Evolutionary conservation across 2,888 invertebrate species (phyloP), one percentile per base, ranked within the genome.

Genomic region (Tenthredo scrophulariae): DNA sequence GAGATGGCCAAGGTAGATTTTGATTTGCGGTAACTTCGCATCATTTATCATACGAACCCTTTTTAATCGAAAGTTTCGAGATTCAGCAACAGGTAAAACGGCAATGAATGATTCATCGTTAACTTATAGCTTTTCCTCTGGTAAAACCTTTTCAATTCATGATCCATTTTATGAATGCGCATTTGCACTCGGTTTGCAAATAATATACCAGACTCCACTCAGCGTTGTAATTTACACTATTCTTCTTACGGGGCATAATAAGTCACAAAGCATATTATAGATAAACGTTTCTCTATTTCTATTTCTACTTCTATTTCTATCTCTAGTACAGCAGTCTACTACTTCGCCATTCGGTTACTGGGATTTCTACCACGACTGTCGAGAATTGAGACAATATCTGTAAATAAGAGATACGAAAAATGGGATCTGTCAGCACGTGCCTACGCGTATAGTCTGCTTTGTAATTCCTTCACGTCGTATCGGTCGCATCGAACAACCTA

Each of bases 391-490:
- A 79, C 79, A 79, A 62, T 80, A 80, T 80, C 58, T 58, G 80
- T 62, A 80, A 80, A 80, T 80, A 80, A 62, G 62, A 80, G 40
- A 26, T 80, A 62, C 58, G 80, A 62, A 80, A 62, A 80, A 80
- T 80, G 62, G 62, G 80, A 62, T 80, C 80, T 80, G 80, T 80
- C 80, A 37, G 62, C 62, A 80, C 80, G 80, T 80, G 80, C 80
- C 80, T 62, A 80, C 80, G 80, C 62, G 80, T 80, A 58, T 5
- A 43, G 43, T 80, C 58, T 80, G 40, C 80, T 80, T 50, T 80
- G 80, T 80, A 80, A 80, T 80, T 80, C 80, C 80, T 58, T 62
- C 80, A 80, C 80, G 80, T 80, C 62, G n/a, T 62, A 62, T 80
- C 80, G 80, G 80, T 80, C 62, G 62, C 62, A 80, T 62, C 10